Conservation (phyloP, 2,113 vertebrate genomes). For the Malurus melanocephalus region DNA sequence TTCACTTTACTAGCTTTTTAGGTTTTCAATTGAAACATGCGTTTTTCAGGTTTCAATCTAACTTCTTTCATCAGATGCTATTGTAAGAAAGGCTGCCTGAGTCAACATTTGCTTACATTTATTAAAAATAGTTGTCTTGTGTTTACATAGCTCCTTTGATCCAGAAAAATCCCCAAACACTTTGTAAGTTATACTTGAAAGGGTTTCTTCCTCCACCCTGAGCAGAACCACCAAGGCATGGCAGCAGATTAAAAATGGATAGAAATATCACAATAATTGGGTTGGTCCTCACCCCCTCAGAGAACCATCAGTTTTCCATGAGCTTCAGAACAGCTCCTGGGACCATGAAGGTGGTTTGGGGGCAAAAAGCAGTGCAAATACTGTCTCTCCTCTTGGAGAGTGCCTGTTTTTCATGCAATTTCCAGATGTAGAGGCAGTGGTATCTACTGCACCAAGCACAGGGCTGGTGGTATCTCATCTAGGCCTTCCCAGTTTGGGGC, state of each 20-base stretch:
- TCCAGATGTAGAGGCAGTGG: not conserved
- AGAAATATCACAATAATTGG: not conserved
- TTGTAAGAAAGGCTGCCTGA: not conserved
- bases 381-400: not conserved
- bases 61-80: slow-evolving; percentile 28
- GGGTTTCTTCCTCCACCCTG: not conserved
- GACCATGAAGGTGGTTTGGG: not conserved
- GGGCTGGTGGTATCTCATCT: not conserved
- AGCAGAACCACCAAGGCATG: not conserved
- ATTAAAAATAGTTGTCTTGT: slow-evolving; percentile 53
- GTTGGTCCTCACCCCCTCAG: not conserved
- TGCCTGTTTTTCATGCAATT: not conserved
- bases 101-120: slow-evolving; percentile 45
- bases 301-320: not conserved
- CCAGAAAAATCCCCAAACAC: slow-evolving; percentile 1
- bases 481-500: not conserved
- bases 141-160: slow-evolving; percentile 39
- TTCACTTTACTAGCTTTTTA: slow-evolving; percentile 17
- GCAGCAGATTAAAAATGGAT: not conserved
- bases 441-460: not conserved
- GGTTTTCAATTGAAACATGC: slow-evolving; percentile 9
- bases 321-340: not conserved
- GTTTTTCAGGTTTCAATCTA: slow-evolving; percentile 19
- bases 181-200: slow-evolving; percentile 13
- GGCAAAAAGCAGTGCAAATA: not conserved